phyloP scores from a whole-genome alignment of 2,888 invertebrate genomes.

The Mechanitis messenoides region DNA sequence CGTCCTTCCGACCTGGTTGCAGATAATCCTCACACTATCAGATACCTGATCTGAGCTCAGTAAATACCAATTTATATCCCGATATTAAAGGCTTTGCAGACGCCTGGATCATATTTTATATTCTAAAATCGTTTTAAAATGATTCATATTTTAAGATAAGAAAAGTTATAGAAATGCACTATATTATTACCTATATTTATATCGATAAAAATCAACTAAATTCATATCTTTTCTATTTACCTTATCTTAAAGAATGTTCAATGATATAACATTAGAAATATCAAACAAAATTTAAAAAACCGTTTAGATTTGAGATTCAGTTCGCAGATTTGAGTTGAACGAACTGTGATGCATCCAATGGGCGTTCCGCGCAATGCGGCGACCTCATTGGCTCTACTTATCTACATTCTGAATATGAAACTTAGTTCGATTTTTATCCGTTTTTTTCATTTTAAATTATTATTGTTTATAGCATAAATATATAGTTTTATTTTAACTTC shows the following conservation, averaged over 20 bases:
- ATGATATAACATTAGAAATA: conserved; percentile 8
- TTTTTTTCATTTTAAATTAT: neutral
- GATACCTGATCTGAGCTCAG: conserved; percentile 13
- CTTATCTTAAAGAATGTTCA: conserved; percentile 8
- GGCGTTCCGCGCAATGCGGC: conserved; percentile 63
- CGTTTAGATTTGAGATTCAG: neutral
- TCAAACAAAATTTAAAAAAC: conserved; percentile 2
- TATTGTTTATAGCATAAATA: neutral
- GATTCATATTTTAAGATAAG: too few species aligned
- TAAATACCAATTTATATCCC: conserved; percentile 22
- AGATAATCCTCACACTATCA: conserved; percentile 19
- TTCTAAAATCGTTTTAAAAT: too few species aligned
- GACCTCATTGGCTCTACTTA: conserved; percentile 49
- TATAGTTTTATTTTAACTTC: neutral
- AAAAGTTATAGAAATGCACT: too few species aligned
- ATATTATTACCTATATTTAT: too few species aligned
- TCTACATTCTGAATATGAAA: conserved; percentile 26
- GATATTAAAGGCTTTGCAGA: conserved; percentile 20
- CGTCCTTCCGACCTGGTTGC: conserved; percentile 33
- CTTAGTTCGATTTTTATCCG: conserved; percentile 10
- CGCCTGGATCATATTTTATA: too few species aligned
- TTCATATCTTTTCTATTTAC: too few species aligned
- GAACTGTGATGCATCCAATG: conserved; percentile 41
- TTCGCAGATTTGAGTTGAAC: conserved; percentile 46
- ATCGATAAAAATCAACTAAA: too few species aligned